phyloP scores from a whole-genome alignment of 2,888 invertebrate species.

The Tetragnatha montana region DNA sequence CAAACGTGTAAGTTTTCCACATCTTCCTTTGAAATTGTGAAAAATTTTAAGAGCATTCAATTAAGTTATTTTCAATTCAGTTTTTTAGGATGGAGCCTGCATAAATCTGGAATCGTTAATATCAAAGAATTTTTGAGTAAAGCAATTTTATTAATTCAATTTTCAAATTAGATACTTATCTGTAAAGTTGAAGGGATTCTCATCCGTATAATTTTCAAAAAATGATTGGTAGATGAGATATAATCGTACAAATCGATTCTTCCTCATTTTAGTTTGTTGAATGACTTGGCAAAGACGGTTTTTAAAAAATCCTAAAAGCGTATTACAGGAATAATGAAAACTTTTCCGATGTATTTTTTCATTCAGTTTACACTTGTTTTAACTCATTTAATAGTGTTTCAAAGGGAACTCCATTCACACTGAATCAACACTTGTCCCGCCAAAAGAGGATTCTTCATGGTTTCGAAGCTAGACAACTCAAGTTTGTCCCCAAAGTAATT shows the following conservation, averaged over 20 bases:
- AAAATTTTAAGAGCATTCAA: not conserved
- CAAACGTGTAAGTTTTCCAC: conserved; percentile 80
- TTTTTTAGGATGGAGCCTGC: too few species aligned
- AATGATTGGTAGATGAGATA: too few species aligned
- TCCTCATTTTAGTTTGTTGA: not conserved
- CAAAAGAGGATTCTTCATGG: conserved; percentile 87
- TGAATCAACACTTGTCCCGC: conserved; percentile 83
- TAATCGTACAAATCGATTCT: too few species aligned
- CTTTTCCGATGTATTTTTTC: too few species aligned
- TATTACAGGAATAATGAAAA: not conserved
- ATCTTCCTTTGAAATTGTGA: not conserved
- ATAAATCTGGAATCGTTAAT: too few species aligned
- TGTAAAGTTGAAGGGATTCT: too few species aligned
- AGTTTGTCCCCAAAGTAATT: conserved; percentile 87
- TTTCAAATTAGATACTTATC: too few species aligned
- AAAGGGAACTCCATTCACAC: conserved; percentile 80
- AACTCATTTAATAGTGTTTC: conserved; percentile 54
- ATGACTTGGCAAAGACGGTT: too few species aligned
- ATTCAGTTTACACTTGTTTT: not conserved
- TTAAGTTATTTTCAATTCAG: too few species aligned
- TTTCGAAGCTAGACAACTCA: conserved; percentile 85
- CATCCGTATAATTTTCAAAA: too few species aligned
- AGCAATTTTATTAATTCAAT: too few species aligned
- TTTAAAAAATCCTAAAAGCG: not conserved
- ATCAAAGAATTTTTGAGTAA: too few species aligned